These are phyloP conservation scores for Gephyroberyx darwinii DNA, from an alignment of 2,797 vertebrate genomes.

Conservation along the genomic window DNA sequence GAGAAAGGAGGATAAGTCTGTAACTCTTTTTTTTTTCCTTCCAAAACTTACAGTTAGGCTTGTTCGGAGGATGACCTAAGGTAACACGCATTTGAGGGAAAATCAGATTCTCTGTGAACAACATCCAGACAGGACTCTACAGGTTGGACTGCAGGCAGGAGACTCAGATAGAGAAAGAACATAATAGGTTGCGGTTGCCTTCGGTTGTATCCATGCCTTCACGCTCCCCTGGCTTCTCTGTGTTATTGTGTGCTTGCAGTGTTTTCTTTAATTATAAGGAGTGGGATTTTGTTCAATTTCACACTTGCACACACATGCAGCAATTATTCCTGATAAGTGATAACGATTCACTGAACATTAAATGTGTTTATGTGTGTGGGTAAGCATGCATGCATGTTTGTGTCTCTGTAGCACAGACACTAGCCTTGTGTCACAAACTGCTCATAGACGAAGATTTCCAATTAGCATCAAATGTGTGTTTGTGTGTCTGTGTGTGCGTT, in stretches of 20 bases:
- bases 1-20: conserved; percentile 42
- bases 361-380: conserved; percentile 54
- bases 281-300: conserved; percentile 80
- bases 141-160: conserved; percentile 52
- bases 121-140: conserved; percentile 33
- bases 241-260: conserved; percentile 70
- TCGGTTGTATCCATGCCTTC: conserved; percentile 60
- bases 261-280: conserved; percentile 79
- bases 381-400: conserved; percentile 37
- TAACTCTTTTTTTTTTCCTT: conserved; percentile 32
- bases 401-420: conserved; percentile 36
- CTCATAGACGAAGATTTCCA: conserved; percentile 45
- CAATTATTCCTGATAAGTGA: conserved; percentile 81
- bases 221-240: conserved; percentile 56
- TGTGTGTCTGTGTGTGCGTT: conserved; percentile 26
- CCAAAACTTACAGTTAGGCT: conserved; percentile 19
- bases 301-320: conserved; percentile 77
- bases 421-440: conserved; percentile 47
- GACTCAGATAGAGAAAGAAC: conserved; percentile 47
- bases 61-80: conserved; percentile 32
- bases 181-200: conserved; percentile 54
- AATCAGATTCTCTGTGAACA: conserved; percentile 42
- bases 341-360: conserved; percentile 74
- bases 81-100: conserved; percentile 39
- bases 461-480: conserved; percentile 39